Percentiles rank a stretch among this genome's conserved stretches.
phyloP scores from a whole-genome alignment of 2,113 vertebrate genomes.

The Vidua chalybeata region DNA sequence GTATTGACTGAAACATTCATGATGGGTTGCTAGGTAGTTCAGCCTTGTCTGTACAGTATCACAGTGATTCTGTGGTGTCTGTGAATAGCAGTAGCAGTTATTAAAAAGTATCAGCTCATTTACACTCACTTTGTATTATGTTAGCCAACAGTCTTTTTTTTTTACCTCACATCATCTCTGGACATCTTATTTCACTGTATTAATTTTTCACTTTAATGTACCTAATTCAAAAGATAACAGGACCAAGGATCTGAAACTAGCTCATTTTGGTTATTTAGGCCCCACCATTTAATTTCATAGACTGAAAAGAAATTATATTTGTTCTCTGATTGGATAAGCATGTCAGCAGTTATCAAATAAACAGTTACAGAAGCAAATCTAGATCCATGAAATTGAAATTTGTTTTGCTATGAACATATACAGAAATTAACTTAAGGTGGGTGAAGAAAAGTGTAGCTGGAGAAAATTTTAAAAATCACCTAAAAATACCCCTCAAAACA shows the following conservation, averaged over 20 bases:
- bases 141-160: background rate
- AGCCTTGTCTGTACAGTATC: background rate
- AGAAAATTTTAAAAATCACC: background rate
- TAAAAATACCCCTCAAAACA: fast-evolving
- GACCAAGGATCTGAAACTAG: background rate
- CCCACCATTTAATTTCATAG: background rate
- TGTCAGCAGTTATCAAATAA: background rate
- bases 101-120: background rate
- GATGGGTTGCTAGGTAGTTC: background rate
- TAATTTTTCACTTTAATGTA: background rate
- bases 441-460: background rate
- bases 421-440: background rate
- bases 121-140: background rate
- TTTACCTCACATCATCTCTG: background rate
- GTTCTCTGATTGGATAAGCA: background rate
- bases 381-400: conserved; percentile 34
- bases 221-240: background rate
- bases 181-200: background rate
- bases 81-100: background rate
- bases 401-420: background rate
- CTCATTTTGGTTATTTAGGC: background rate
- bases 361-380: background rate
- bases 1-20: background rate
- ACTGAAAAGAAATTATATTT: background rate
- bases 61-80: background rate